These are phyloP conservation scores for Amniataba percoides DNA, from an alignment of 2,797 vertebrate genomes.

Conservation along the genomic window DNA sequence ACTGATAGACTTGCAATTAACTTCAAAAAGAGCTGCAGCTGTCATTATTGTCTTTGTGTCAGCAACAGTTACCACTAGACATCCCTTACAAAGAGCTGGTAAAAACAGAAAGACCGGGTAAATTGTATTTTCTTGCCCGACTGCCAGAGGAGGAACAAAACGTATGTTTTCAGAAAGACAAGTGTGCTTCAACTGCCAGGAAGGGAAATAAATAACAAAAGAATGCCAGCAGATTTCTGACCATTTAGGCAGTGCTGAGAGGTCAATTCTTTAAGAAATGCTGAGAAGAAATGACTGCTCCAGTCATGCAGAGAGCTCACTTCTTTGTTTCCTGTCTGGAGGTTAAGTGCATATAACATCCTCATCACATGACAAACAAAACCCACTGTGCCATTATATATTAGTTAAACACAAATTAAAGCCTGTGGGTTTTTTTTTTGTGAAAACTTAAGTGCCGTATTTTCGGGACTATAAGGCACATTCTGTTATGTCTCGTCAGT, in stretches of 20 bases:
- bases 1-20: neutral
- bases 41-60: neutral
- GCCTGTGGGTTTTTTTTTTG: neutral
- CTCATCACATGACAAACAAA: constrained; percentile 34
- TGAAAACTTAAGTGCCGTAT: no score
- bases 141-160: neutral
- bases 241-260: constrained; percentile 17
- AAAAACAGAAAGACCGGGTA: neutral
- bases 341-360: constrained; percentile 23
- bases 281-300: constrained; percentile 27
- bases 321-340: constrained; percentile 40
- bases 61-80: neutral
- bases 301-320: neutral
- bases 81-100: neutral
- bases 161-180: constrained; percentile 13
- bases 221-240: constrained; percentile 21
- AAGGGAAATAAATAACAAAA: constrained; percentile 30
- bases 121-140: constrained; percentile 2
- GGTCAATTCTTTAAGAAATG: constrained; percentile 20
- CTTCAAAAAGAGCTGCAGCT: neutral
- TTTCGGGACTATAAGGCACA: no score
- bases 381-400: neutral
- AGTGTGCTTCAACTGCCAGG: constrained; percentile 6
- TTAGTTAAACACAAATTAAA: constrained; percentile 17
- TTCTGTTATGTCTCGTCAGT: no score